Evolutionary conservation across 1,140 invertebrate genomes (phyloP).

Genomic region (Onthophagus taurus): DNA sequence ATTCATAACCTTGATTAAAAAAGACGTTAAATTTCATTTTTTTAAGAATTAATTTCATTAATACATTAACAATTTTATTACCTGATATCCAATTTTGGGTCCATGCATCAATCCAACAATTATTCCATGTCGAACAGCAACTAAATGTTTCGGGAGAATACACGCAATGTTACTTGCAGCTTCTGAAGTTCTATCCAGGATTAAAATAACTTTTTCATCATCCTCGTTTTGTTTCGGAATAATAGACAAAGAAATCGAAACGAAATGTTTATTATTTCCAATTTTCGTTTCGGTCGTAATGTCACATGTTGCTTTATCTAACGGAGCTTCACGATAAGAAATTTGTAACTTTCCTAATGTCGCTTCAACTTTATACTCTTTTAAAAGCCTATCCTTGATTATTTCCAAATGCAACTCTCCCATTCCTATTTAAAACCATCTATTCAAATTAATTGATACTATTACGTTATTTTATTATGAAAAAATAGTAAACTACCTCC

Average conservation of each 20-base stretch:
- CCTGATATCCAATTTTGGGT: constrained; percentile 55
- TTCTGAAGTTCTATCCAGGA: constrained; percentile 55
- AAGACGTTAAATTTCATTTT: neutral
- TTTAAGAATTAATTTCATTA: neutral
- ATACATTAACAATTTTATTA: neutral
- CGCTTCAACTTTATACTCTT: constrained; percentile 87
- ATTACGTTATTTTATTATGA: too few relatives aligned
- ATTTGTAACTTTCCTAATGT: constrained; percentile 93
- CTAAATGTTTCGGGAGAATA: constrained; percentile 49
- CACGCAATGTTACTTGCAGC: constrained; percentile 50
- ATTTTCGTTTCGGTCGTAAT: constrained; percentile 57
- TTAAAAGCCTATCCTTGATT: constrained; percentile 74
- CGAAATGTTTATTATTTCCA: constrained; percentile 44
- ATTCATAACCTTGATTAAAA: constrained; percentile 52
- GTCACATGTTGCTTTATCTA: constrained; percentile 41
- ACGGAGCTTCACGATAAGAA: constrained; percentile 77
- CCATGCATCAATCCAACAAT: constrained; percentile 54
- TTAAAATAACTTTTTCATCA: constrained; percentile 34
- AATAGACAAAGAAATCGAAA: constrained; percentile 50
- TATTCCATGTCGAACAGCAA: constrained; percentile 53
- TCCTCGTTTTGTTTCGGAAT: constrained; percentile 37
- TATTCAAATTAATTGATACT: too few relatives aligned
- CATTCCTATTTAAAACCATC: too few relatives aligned
- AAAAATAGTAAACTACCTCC: constrained; percentile 44
- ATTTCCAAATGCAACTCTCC: constrained; percentile 96